These are phyloP conservation scores for Picathartes gymnocephalus DNA, from an alignment of 2,113 vertebrate species.

Conservation along the genomic window DNA sequence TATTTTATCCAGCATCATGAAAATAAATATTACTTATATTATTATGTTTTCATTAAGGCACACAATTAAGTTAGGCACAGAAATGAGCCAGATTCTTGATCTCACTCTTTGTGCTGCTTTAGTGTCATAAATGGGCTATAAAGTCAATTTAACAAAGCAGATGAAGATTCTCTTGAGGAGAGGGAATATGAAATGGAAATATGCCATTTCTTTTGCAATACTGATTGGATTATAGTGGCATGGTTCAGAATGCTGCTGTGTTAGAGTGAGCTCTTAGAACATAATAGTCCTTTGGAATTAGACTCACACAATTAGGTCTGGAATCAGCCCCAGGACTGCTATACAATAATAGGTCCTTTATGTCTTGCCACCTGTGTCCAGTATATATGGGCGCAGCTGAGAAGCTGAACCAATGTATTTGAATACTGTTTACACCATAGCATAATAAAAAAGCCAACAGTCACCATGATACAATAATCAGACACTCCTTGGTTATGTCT, in stretches of 20 bases:
- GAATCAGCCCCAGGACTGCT: slow-evolving; percentile 2
- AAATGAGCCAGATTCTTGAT: slow-evolving; percentile 1
- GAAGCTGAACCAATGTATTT: neutral
- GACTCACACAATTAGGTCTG: slow-evolving; percentile 29
- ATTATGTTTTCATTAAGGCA: slow-evolving; percentile 1
- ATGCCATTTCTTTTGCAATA: slow-evolving; percentile 28
- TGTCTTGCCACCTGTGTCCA: slow-evolving; percentile 12
- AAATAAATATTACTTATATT: slow-evolving; percentile 13
- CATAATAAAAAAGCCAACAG: neutral
- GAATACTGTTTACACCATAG: neutral
- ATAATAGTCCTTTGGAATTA: slow-evolving; percentile 40
- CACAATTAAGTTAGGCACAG: neutral
- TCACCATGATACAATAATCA: neutral
- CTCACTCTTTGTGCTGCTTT: neutral
- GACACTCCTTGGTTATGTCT: neutral
- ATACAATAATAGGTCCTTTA: neutral
- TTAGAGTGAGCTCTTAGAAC: neutral
- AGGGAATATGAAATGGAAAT: slow-evolving; percentile 43
- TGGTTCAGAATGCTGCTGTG: slow-evolving; percentile 12
- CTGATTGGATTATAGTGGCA: slow-evolving; percentile 2
- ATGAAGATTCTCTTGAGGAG: slow-evolving; percentile 29
- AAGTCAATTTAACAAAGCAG: slow-evolving; percentile 43
- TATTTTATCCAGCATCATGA: neutral
- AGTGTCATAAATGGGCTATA: slow-evolving; percentile 23
- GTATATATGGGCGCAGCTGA: neutral